These are phyloP conservation scores for Saturnia japonica DNA, from an alignment of 2,888 invertebrate genomes.

Conservation along the genomic window DNA sequence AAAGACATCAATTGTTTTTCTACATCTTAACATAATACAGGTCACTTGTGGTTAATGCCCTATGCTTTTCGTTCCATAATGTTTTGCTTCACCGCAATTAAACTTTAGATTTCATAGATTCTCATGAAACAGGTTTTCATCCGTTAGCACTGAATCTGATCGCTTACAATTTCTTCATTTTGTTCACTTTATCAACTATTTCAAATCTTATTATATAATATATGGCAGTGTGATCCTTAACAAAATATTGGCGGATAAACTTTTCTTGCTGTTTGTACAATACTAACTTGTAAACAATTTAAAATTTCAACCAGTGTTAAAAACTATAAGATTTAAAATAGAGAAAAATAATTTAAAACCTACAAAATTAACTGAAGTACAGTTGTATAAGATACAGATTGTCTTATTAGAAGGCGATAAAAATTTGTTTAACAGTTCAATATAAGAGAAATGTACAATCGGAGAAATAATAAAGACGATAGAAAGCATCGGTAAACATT, in stretches of 20 bases:
- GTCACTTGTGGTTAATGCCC: background rate
- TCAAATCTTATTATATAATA: no score
- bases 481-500: constrained; percentile 8
- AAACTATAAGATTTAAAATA: background rate
- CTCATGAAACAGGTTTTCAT: no score
- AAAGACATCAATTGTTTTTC: constrained; percentile 3
- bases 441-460: background rate
- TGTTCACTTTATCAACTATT: no score
- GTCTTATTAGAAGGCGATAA: constrained; percentile 1
- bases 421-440: background rate
- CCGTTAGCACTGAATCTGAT: no score
- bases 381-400: background rate
- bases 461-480: background rate
- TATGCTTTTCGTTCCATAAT: background rate
- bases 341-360: background rate
- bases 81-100: background rate
- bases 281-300: background rate
- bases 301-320: background rate
- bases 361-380: background rate
- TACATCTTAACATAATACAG: background rate
- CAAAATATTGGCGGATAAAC: no score
- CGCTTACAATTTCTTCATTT: no score
- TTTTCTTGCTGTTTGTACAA: background rate
- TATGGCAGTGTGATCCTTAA: no score
- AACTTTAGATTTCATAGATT: background rate